Evolutionary conservation across 2,888 invertebrate species (phyloP), one percentile per base, ranked within the genome.

Genomic region (Nomada hirtipes): DNA sequence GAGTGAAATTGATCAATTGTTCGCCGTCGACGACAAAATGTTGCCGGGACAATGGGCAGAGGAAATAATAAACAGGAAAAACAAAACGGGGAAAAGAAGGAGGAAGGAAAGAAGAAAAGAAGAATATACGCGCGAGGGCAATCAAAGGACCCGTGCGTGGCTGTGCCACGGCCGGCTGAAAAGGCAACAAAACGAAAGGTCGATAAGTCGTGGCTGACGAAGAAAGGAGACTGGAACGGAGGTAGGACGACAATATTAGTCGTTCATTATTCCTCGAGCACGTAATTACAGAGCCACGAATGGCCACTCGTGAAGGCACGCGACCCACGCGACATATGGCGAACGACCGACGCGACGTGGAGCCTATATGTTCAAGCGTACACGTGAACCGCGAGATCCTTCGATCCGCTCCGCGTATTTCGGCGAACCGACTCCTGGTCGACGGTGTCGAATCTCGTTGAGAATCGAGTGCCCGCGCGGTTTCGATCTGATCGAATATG

Each of bases 301-400:
- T 89, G 89, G 89, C 86, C 92, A 91, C 90, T 92, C 90, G 91
- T 92, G 86, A 85, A 91, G 92, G 91, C 93, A 93, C 93, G 93
- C 93, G 93, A 92, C 93, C 91, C 79, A 67, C 72, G 84, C 89
- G 85, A 89, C 91, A 92, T 91, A 92, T 93, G 93, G 92, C 89
- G 83, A 87, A 76, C 87, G 86, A 36, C 36, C 36, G 36, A 77
- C 65, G 84, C 60, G 76, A 63, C 65, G 75, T 63, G 59, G 70
- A 36, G 55, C 47, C 20, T 42, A 71, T 36, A 69, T 7, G 36
- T 67, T 79, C 79, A 68, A 59, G n/a, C 68, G 71, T 60, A 26
- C 77, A 63, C 69, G 76, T 63, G 76, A 76, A 68, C 60, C 79
- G 85, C 87, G 79, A 77, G 83, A 87, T 86, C 71, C 74, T 36